Base-by-base conservation (phyloP, 2,888 invertebrate genomes). In the Venusia cambrica region DNA sequence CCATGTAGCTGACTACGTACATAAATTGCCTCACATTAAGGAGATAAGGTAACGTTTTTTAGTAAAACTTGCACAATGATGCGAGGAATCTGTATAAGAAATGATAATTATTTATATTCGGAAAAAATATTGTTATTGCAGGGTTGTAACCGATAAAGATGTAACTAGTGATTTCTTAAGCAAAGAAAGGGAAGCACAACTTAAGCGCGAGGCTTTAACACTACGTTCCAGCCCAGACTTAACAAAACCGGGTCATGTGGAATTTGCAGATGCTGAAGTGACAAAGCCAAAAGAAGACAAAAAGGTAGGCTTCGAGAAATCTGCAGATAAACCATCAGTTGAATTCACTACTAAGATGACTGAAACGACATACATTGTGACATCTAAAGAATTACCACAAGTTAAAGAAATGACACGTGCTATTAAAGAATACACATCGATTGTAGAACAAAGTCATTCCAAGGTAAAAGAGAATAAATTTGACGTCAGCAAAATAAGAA, bases 11-110 rank as follows among this genome's bases (percentile, higher is more conserved):
- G 87, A 87, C 48, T 85, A 85, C 36, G 64, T 85, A 7, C 83
- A 80, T 47, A 84, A 73, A 57, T 51, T 88, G 24, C 88, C 88
- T 19, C 75, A 87, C 48, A 88, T 88, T 48, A 73, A 78, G 36
- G 88, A 88, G 74, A 66, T 78, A 10, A 73, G 84, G 88, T 87
- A 69, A 17, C n/a, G 8, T 8, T 30, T 1, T 9, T 20, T 28
- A 18, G n/a, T n/a, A n/a, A n/a, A n/a, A n/a, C n/a, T n/a, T n/a
- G n/a, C n/a, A n/a, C n/a, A n/a, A n/a, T n/a, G n/a, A n/a, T n/a
- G n/a, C n/a, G n/a, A n/a, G n/a, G n/a, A n/a, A n/a, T n/a, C n/a
- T n/a, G n/a, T n/a, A n/a, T n/a, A n/a, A n/a, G n/a, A n/a, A n/a
- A n/a, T n/a, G n/a, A n/a, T n/a, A n/a, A n/a, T n/a, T n/a, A n/a